These are phyloP conservation scores for Bombus confusus DNA, from an alignment of 1,140 invertebrate genomes.

Conservation along the genomic window DNA sequence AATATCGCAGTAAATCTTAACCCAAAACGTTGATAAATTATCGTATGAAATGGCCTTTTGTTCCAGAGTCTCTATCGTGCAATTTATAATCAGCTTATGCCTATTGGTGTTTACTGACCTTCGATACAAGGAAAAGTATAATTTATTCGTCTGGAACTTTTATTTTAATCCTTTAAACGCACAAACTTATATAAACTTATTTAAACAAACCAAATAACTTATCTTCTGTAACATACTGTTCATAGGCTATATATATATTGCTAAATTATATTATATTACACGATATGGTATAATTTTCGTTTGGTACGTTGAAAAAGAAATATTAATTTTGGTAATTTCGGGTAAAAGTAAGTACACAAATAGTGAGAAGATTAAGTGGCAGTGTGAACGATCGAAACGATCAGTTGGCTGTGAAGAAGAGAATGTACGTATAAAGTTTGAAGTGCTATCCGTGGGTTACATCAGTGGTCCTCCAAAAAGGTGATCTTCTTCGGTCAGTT, in stretches of 20 bases:
- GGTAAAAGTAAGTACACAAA: not conserved
- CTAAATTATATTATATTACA: not conserved
- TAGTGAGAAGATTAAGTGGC: not conserved
- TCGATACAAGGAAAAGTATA: not conserved
- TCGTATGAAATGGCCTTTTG: not conserved
- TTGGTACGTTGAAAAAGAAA: not conserved
- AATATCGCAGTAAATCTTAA: not conserved
- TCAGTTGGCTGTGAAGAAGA: not conserved
- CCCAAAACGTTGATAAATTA: not conserved
- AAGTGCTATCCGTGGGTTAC: slow-evolving; percentile 47
- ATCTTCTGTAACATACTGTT: not conserved
- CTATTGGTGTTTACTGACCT: not conserved
- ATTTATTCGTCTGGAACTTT: not conserved
- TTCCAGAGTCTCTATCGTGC: not conserved
- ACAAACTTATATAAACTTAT: too few species aligned
- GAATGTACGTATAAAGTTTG: not conserved
- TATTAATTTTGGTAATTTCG: not conserved
- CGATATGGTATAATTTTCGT: not conserved
- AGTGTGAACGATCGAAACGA: slow-evolving; percentile 7
- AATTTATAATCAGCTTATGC: not conserved
- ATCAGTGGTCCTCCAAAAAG: not conserved
- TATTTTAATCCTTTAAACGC: not conserved
- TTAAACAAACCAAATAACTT: not conserved
- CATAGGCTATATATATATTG: not conserved
- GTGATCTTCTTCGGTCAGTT: not conserved